These are phyloP conservation scores for Ancistrus triradiatus DNA, from an alignment of 2,113 vertebrate genomes.

Conservation along the genomic window DNA sequence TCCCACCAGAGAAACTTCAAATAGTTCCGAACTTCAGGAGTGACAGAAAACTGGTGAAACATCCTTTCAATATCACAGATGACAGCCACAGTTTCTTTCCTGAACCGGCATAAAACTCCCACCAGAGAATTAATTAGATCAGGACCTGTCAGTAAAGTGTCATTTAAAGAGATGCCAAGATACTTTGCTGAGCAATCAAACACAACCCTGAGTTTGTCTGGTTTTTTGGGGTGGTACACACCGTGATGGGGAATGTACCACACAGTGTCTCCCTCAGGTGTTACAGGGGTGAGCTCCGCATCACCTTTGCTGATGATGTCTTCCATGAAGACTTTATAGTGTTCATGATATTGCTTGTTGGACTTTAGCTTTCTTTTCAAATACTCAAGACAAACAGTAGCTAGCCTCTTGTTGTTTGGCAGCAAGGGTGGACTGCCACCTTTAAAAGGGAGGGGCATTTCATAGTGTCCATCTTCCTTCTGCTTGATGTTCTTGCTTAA, in stretches of 20 bases:
- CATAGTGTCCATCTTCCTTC: conserved; percentile 7
- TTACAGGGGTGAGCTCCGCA: neutral
- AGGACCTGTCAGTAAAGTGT: conserved; percentile 14
- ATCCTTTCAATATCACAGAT: conserved; percentile 11
- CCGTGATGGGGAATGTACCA: conserved; percentile 40
- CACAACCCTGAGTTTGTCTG: no score
- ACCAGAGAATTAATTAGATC: conserved; percentile 29
- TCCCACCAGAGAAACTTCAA: conserved; percentile 36
- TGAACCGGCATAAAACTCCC: conserved; percentile 20
- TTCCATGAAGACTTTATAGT: conserved; percentile 32
- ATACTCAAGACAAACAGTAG: conserved; percentile 15
- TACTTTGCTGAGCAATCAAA: no score
- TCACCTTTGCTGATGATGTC: conserved; percentile 11
- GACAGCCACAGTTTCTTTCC: conserved; percentile 18
- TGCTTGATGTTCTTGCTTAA: conserved; percentile 22
- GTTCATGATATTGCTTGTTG: conserved; percentile 11
- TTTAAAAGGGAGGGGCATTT: conserved; percentile 40
- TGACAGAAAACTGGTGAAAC: conserved; percentile 7
- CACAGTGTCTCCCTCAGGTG: neutral
- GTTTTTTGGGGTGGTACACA: no score
- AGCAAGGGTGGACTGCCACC: neutral
- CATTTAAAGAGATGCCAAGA: conserved; percentile 25
- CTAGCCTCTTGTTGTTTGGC: conserved; percentile 34
- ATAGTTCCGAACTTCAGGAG: conserved; percentile 4
- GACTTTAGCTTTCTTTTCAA: conserved; percentile 24